Percentiles rank a stretch among this genome's conserved stretches.
Evolutionary conservation across 2,113 vertebrate genomes (phyloP).

Genomic region (Haliaeetus leucogaster): DNA sequence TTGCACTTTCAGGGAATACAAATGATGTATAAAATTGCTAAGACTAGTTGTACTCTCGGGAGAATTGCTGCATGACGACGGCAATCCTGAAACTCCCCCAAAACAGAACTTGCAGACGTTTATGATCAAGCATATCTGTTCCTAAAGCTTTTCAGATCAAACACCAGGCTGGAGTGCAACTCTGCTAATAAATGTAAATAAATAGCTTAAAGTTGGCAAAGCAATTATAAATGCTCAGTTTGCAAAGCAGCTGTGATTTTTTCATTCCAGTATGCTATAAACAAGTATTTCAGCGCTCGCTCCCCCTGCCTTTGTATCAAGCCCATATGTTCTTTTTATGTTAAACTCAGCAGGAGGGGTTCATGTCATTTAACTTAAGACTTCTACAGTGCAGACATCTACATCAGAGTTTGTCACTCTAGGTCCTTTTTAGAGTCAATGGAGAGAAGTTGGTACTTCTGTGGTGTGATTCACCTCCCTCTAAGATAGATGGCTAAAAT

Average conservation of each 20-base stretch:
- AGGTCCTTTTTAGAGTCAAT: background rate
- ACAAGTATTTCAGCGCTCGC: background rate
- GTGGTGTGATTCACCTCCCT: background rate
- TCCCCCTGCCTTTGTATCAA: background rate
- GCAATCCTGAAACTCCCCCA: background rate
- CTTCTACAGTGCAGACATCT: background rate
- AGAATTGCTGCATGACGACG: rapidly evolving
- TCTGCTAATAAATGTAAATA: background rate
- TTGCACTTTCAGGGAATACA: background rate
- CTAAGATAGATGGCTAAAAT: background rate
- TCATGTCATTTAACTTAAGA: background rate
- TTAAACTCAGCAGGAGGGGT: background rate
- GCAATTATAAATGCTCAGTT: background rate
- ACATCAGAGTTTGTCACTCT: background rate
- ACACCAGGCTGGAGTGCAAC: background rate
- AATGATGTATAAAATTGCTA: background rate
- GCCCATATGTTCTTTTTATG: background rate
- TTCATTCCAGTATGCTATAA: background rate
- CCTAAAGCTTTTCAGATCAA: background rate
- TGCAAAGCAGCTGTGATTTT: background rate
- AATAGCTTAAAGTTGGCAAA: background rate
- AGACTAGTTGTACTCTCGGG: rapidly evolving
- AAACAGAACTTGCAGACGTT: rapidly evolving
- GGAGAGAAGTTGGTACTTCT: background rate
- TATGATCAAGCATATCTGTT: background rate